phyloP scores from a whole-genome alignment of 2,888 invertebrate species.

The Mystacides longicornis region DNA sequence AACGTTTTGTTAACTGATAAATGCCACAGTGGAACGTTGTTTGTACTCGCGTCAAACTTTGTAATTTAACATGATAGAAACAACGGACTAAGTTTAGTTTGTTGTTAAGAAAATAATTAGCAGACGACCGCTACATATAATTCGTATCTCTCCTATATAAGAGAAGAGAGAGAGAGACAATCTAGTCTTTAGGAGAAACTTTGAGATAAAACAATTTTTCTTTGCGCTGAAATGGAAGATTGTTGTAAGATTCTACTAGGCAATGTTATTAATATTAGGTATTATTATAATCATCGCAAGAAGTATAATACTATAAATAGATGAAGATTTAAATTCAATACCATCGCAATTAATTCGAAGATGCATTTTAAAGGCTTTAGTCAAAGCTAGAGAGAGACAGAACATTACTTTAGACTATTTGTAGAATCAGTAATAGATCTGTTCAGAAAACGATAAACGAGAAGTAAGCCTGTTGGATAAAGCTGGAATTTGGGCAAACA shows the following conservation, averaged over 20 bases:
- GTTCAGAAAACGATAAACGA: no score
- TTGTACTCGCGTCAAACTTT: slow-evolving; percentile 2
- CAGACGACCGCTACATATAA: no score
- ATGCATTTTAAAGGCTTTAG: no score
- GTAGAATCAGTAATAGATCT: no score
- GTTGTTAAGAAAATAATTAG: slow-evolving; percentile 8
- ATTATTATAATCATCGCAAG: not conserved
- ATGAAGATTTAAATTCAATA: no score
- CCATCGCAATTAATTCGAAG: no score
- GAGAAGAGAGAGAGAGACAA: no score
- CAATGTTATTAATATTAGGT: not conserved
- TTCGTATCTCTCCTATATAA: not conserved
- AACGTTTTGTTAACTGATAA: not conserved
- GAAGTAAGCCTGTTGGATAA: no score
- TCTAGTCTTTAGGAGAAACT: not conserved
- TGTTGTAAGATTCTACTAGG: not conserved
- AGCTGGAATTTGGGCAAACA: no score
- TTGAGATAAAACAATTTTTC: not conserved
- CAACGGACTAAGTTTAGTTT: slow-evolving; percentile 12
- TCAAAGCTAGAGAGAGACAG: no score
- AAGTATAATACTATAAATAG: not conserved
- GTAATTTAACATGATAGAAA: slow-evolving; percentile 15
- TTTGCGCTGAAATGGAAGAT: not conserved
- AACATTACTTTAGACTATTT: no score
- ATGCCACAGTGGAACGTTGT: not conserved